Percentiles rank a stretch among this genome's conserved stretches.
These are phyloP conservation scores for Marcusenius ussheri DNA, from an alignment of 2,113 vertebrate genomes.

Conservation along the genomic window DNA sequence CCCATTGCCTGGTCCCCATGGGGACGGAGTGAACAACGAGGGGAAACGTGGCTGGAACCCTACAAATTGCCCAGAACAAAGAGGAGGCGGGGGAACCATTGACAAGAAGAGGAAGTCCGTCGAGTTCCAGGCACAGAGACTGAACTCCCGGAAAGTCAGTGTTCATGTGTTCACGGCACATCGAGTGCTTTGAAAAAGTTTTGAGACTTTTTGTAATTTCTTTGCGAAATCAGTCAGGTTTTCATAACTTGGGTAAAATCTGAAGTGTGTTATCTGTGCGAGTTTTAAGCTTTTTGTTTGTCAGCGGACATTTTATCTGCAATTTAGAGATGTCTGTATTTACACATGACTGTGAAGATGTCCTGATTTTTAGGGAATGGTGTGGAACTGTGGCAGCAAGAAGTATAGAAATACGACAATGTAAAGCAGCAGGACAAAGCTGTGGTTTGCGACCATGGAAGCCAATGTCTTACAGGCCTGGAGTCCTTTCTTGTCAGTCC, in stretches of 20 bases:
- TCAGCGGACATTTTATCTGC: background rate
- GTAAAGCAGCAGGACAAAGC: background rate
- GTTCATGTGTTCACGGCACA: background rate
- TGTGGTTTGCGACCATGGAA: background rate
- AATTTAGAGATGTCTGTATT: background rate
- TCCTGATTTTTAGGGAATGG: background rate
- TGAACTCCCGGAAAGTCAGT: background rate
- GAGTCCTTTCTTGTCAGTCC: background rate
- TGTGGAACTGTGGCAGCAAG: background rate
- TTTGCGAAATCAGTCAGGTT: background rate
- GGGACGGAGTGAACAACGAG: background rate
- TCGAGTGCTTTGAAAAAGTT: background rate
- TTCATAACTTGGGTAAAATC: background rate
- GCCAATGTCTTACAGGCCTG: background rate
- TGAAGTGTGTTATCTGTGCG: background rate
- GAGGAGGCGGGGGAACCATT: background rate
- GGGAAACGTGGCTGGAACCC: slow-evolving; percentile 17
- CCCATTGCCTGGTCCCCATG: slow-evolving; percentile 3
- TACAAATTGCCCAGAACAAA: slow-evolving; percentile 18
- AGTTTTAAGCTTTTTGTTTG: background rate
- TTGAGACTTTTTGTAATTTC: background rate
- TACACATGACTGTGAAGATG: background rate
- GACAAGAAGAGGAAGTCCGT: slow-evolving; percentile 5
- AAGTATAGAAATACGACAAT: background rate
- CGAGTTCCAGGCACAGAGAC: background rate